Evolutionary conservation across 1,140 invertebrate species (phyloP), one percentile per base, ranked within the genome.

Genomic region (Trissolcus basalis): DNA sequence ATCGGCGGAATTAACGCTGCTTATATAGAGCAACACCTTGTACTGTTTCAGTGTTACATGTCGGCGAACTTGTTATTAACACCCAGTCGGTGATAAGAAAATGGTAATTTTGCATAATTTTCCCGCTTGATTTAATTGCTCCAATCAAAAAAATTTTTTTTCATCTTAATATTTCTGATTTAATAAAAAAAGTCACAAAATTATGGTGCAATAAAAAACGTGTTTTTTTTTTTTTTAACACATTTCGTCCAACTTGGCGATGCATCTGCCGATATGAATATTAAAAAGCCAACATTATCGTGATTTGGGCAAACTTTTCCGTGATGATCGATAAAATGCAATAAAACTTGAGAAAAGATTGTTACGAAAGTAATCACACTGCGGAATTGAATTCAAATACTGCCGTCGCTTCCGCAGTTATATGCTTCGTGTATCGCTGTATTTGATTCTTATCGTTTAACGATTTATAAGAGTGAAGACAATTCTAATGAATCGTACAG

Each of bases 401-500:
- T 65, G 59, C 14, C 65, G 41, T 70, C 36, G 72, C 54, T 56
- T 68, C 10, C 14, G 36, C 13, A 58, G 51, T 65, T 68, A 27
- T 65, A 41, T 56, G 50, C 65, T 70, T 70, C 65, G 65, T 76
- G 65, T 70, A 76, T 70, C 19, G 73, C 45, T 44, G 49, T 60
- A 70, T 76, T 65, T 76, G 73, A 77, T 71, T 71, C 73, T 77
- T 77, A 77, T 77, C 73, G 73, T 67, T 77, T 67, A 77, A 56
- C 61, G 67, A 77, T 72, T 71, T 56, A 77, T 77, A 72, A 63
- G 54, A 72, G 63, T 68, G 59, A 72, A 69, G 75, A 77, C 68
- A 64, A 72, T 78, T 71, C 51, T 70, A 81, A 82, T 78, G 67
- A 77, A 73, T 70, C 72, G 67, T 59, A 78, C 75, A 73, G 77